Evolutionary conservation across 2,888 invertebrate species (phyloP), one percentile per base, ranked within the genome.

Genomic region (Eurytoma californica): DNA sequence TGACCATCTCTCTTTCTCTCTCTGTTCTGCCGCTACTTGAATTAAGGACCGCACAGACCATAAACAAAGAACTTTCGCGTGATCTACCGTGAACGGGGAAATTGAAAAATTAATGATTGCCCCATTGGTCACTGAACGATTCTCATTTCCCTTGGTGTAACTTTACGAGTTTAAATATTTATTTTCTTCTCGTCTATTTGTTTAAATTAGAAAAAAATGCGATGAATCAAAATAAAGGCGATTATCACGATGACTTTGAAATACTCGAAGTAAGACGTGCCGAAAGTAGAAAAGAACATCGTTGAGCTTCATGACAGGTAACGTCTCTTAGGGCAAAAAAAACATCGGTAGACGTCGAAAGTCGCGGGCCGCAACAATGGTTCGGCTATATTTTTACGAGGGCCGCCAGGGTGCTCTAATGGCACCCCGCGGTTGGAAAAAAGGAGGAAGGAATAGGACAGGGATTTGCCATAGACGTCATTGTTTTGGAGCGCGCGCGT

Each of bases 381-480:
- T 14, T 0, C 28, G 82, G 85, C 85, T 86, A 87, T 88, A 88
- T 89, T 88, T 89, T 87, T 87, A 86, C 86, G 86, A 85, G 82
- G 83, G 51, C 83, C 85, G 84, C 85, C 82, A 83, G 84, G 82
- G 86, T 84, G 85, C 86, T 87, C 87, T 88, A 89, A 89, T 88
- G 87, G 89, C 88, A 86, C 85, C 85, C 80, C 83, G 84, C 81
- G 86, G 82, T 76, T 63, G 28, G 16, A 24, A 60, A 82, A 83
- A 83, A 82, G 70, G 80, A 83, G 70, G 75, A 83, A 83, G 84
- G 83, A 86, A 86, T 83, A 85, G 84, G 77, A 86, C 85, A 83
- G 86, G 87, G 87, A 86, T 88, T 87, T 84, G 84, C 87, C 85
- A 87, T 86, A 88, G 88, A 88, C 88, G 87, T 87, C 89, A 89